These are phyloP conservation scores for Metalampra italica DNA, from an alignment of 2,888 invertebrate species.

Conservation along the genomic window DNA sequence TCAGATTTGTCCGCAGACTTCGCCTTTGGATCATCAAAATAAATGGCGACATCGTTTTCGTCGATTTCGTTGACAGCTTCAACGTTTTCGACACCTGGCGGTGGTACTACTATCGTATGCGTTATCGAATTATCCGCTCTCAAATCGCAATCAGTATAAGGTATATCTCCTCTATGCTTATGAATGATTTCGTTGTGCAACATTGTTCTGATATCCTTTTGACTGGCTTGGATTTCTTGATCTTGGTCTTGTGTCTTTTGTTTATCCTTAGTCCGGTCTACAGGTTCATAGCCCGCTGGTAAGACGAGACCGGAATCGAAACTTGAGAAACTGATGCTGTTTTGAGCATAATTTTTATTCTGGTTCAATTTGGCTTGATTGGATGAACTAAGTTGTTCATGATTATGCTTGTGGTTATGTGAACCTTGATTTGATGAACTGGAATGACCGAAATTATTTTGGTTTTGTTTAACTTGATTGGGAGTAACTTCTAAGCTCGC, in stretches of 20 bases:
- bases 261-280: slow-evolving; percentile 48
- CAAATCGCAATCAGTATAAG: slow-evolving; percentile 53
- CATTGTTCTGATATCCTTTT: slow-evolving; percentile 32
- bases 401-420: neutral
- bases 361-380: neutral
- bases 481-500: slow-evolving; percentile 28
- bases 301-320: slow-evolving; percentile 39
- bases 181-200: slow-evolving; percentile 32
- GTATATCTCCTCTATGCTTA: slow-evolving; percentile 41
- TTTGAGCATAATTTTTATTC: neutral
- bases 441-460: neutral
- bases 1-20: slow-evolving; percentile 31
- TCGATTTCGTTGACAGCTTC: slow-evolving; percentile 60
- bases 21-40: slow-evolving; percentile 46
- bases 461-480: neutral
- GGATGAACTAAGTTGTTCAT: neutral
- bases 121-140: slow-evolving; percentile 64
- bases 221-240: slow-evolving; percentile 45
- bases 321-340: neutral
- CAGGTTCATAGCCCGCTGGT: slow-evolving; percentile 65
- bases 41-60: slow-evolving; percentile 80
- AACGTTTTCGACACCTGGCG: slow-evolving; percentile 40
- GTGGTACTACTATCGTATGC: slow-evolving; percentile 59
- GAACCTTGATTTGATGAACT: neutral
- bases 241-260: slow-evolving; percentile 21